Conservation (phyloP, 2,888 invertebrate species). For the Tinea trinotella region DNA sequence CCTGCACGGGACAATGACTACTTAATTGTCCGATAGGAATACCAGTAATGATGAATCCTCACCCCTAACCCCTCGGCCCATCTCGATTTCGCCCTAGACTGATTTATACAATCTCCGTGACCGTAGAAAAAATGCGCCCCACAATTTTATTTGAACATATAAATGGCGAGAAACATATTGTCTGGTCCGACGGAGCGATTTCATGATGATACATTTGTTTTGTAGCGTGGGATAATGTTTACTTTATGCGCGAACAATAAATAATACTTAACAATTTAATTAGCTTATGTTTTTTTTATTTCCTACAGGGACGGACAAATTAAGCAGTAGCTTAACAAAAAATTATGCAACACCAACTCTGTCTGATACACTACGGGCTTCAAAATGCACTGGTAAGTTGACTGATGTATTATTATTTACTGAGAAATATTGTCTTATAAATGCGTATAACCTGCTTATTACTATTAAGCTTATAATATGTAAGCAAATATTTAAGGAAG, state of each 20-base stretch:
- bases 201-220: slow-evolving; percentile 46
- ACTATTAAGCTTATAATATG: no score
- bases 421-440: no score
- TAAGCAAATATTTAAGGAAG: neutral
- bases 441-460: no score
- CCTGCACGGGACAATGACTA: slow-evolving; percentile 50
- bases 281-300: slow-evolving; percentile 4
- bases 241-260: neutral
- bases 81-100: slow-evolving; percentile 30
- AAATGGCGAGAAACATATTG: slow-evolving; percentile 64
- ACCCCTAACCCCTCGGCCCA: slow-evolving; percentile 26
- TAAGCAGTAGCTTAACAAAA: slow-evolving; percentile 51
- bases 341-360: slow-evolving; percentile 57
- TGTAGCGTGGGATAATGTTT: slow-evolving; percentile 46
- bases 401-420: neutral
- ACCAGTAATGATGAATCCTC: slow-evolving; percentile 53
- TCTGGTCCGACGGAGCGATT: slow-evolving; percentile 32
- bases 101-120: slow-evolving; percentile 56
- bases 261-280: slow-evolving; percentile 3
- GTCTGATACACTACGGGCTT: slow-evolving; percentile 57
- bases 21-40: slow-evolving; percentile 66
- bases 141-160: slow-evolving; percentile 52
- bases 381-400: slow-evolving; percentile 61
- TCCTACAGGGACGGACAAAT: slow-evolving; percentile 52
- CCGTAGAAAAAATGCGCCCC: slow-evolving; percentile 43